These are phyloP conservation scores for Pseudochirops corinnae DNA, from an alignment of 2,797 vertebrate genomes.

Conservation along the genomic window DNA sequence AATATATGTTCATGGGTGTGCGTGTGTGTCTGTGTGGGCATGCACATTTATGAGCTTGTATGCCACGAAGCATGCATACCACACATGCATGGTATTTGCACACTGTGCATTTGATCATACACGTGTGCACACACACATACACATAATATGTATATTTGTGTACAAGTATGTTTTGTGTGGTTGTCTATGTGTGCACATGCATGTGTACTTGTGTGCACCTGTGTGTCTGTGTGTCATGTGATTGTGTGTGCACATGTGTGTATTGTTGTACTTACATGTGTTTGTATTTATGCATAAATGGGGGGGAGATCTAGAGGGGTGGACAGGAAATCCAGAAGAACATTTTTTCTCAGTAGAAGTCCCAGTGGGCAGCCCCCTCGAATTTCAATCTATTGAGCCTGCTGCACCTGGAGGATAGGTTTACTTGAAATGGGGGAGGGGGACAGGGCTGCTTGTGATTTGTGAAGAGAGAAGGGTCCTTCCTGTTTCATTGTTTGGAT, in stretches of 20 bases:
- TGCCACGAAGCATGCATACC: too few species aligned
- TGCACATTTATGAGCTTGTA: too few species aligned
- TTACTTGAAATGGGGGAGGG: neutral
- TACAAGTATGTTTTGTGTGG: too few species aligned
- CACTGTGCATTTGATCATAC: too few species aligned
- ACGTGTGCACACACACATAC: too few species aligned
- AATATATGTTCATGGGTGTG: neutral
- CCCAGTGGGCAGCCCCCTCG: neutral
- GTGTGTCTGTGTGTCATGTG: neutral
- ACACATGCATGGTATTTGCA: too few species aligned
- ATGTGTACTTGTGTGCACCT: accelerated
- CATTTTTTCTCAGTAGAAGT: constrained; percentile 6
- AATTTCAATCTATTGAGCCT: neutral
- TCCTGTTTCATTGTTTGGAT: constrained; percentile 28
- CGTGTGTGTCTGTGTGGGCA: neutral
- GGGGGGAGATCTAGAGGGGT: neutral
- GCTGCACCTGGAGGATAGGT: neutral
- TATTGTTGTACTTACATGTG: neutral
- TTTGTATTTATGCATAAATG: neutral
- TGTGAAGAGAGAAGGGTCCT: neutral
- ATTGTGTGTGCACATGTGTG: neutral
- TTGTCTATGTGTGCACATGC: too few species aligned
- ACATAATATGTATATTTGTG: too few species aligned
- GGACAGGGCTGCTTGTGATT: neutral
- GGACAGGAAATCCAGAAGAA: neutral